A percentile compares a stretch with the other conserved stretches of the same genome.
Conservation (phyloP, 2,113 vertebrate species). For the Ascaphus truei region DNA sequence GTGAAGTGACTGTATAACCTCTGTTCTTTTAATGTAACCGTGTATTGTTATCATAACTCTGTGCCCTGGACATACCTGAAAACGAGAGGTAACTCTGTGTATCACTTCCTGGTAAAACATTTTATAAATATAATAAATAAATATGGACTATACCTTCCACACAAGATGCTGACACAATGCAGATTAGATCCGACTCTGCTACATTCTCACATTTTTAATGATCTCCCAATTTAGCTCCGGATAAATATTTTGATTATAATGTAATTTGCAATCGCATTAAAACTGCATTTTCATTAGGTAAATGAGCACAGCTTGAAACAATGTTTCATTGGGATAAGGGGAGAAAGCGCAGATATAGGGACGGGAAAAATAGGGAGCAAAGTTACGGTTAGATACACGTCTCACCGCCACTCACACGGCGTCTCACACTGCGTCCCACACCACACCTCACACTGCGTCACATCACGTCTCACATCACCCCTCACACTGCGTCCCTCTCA, state of each 20-base stretch:
- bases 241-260: slow-evolving; percentile 19
- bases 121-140: background rate
- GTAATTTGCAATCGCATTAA: background rate
- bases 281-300: background rate
- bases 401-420: no score
- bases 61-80: no score
- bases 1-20: no score
- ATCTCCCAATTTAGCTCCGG: background rate
- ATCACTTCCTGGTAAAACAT: background rate
- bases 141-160: background rate
- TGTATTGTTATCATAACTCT: no score
- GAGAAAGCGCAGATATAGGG: background rate
- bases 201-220: slow-evolving; percentile 8
- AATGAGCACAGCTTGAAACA: background rate
- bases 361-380: background rate
- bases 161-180: slow-evolving; percentile 8
- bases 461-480: no score
- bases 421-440: no score
- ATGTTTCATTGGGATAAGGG: background rate
- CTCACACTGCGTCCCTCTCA: no score
- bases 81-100: no score
- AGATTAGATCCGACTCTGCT: slow-evolving; percentile 2
- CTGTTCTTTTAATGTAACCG: no score
- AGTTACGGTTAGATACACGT: background rate
- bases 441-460: no score